Conservation (phyloP, 2,113 vertebrate genomes). For the Camelus bactrianus region DNA sequence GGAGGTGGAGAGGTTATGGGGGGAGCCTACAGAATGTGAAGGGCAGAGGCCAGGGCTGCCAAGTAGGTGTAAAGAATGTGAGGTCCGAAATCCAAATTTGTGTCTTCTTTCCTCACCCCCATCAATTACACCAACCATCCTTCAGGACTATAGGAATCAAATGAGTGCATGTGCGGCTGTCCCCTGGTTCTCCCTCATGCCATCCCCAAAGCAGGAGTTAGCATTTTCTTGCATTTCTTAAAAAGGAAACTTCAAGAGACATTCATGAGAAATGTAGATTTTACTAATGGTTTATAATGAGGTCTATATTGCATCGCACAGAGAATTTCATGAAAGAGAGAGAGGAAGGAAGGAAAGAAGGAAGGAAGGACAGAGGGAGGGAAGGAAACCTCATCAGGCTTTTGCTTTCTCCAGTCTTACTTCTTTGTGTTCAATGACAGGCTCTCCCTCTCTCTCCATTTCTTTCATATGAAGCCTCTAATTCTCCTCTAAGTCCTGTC, state of each 20-base stretch:
- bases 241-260: slow-evolving; percentile 3
- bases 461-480: background rate
- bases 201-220: background rate
- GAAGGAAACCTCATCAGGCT: background rate
- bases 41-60: background rate
- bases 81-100: background rate
- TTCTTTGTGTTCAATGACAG: background rate
- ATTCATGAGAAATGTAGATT: background rate
- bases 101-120: background rate
- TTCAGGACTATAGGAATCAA: background rate
- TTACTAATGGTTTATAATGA: background rate
- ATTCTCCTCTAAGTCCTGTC: background rate
- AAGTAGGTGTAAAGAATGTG: background rate
- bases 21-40: background rate
- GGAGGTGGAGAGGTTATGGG: background rate
- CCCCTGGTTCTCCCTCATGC: background rate
- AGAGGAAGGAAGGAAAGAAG: no score
- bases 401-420: background rate
- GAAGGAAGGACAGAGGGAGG: background rate
- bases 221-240: background rate
- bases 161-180: background rate
- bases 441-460: background rate
- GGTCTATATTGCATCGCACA: background rate
- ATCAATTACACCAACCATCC: background rate
- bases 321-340: background rate